phyloP scores from a whole-genome alignment of 2,888 invertebrate species.

The Proisotoma minuta region DNA sequence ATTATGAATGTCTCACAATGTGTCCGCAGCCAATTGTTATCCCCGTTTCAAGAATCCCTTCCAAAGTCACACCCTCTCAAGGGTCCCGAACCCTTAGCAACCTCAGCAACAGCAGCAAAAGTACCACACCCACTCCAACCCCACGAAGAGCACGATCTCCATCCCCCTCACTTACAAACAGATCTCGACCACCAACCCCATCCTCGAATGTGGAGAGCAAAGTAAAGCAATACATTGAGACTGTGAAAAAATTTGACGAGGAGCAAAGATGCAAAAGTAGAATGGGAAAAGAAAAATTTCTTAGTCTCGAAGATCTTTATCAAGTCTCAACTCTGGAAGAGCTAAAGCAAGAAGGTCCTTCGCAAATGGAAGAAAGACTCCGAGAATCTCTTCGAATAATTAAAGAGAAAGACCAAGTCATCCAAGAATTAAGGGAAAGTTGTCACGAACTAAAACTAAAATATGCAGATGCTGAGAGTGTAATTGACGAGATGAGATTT shows the following conservation, averaged over 20 bases:
- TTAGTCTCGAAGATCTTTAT: constrained; percentile 41
- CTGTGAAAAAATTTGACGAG: constrained; percentile 35
- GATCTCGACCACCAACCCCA: background rate
- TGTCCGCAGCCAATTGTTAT: background rate
- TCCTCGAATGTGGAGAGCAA: constrained; percentile 32
- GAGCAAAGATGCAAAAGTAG: constrained; percentile 22
- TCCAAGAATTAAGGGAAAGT: constrained; percentile 36
- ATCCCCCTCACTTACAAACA: background rate
- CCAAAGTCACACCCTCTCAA: background rate
- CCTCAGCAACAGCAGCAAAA: background rate
- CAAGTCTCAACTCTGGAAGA: constrained; percentile 10
- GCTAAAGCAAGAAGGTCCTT: background rate
- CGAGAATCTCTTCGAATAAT: constrained; percentile 35
- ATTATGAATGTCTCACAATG: too few relatives aligned
- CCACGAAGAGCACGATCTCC: background rate
- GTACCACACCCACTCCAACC: background rate
- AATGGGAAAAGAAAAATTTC: constrained; percentile 17
- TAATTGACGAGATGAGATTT: constrained; percentile 42
- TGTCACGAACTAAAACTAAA: constrained; percentile 41
- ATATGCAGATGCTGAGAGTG: constrained; percentile 43
- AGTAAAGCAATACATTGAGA: constrained; percentile 39
- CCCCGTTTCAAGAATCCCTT: background rate
- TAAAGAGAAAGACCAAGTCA: constrained; percentile 43
- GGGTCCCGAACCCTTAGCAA: background rate
- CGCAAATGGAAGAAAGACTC: constrained; percentile 23